phyloP scores from a whole-genome alignment of 2,113 vertebrate genomes.

The Numenius arquata region DNA sequence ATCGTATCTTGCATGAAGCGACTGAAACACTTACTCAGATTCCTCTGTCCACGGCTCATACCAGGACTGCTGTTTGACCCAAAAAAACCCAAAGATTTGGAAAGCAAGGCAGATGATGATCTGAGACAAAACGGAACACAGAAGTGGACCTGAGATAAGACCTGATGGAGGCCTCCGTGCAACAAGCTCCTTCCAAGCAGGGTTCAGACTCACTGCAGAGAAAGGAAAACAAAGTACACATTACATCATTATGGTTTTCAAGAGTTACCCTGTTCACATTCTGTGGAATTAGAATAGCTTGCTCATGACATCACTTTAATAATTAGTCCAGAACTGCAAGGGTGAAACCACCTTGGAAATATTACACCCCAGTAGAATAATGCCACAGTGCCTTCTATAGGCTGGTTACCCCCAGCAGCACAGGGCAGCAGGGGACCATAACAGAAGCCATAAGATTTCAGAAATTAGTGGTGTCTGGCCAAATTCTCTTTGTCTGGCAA shows the following conservation, averaged over 20 bases:
- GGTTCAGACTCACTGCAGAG: constrained; percentile 92
- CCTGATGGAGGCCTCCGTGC: constrained; percentile 89
- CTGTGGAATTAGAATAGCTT: neutral
- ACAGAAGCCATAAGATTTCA: neutral
- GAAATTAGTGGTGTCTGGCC: neutral
- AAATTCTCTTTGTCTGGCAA: neutral
- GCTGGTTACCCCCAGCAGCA: neutral
- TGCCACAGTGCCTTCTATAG: constrained; percentile 24
- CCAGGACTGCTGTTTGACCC: constrained; percentile 87
- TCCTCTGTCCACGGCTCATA: constrained; percentile 78
- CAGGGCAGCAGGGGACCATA: neutral
- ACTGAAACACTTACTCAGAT: constrained; percentile 81
- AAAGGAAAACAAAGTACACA: neutral
- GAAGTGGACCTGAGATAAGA: constrained; percentile 90
- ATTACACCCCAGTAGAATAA: neutral
- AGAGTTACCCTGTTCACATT: neutral
- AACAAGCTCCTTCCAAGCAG: constrained; percentile 94
- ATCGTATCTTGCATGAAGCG: neutral
- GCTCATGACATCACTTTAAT: neutral
- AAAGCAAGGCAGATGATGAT: constrained; percentile 92
- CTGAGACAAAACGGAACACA: constrained; percentile 93
- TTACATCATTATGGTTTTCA: neutral
- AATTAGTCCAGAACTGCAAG: neutral
- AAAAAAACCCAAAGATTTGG: constrained; percentile 87
- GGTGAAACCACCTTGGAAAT: neutral